A percentile compares a stretch with the other conserved stretches of the same genome.
Evolutionary conservation across 1,140 invertebrate species (phyloP).

Genomic region (Zaprionus capensis): DNA sequence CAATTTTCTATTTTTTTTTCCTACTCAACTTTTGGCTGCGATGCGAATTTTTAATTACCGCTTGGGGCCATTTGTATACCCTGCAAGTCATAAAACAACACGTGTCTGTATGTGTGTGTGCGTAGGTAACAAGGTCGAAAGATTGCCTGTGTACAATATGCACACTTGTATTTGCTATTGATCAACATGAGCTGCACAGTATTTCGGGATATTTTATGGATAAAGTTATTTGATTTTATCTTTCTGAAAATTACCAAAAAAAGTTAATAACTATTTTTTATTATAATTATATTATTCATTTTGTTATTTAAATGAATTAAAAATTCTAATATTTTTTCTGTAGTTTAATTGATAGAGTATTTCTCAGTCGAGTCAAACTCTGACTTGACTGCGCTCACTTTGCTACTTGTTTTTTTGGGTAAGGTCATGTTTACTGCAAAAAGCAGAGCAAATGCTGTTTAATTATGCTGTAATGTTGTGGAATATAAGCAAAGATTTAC

Average conservation of each 20-base stretch:
- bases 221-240: neutral
- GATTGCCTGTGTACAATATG: neutral
- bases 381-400: neutral
- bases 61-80: constrained; percentile 31
- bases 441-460: constrained; percentile 43
- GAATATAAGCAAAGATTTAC: constrained; percentile 41
- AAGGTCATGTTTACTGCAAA: constrained; percentile 43
- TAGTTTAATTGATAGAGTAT: constrained; percentile 10
- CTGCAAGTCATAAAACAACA: constrained; percentile 6
- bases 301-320: too few species aligned
- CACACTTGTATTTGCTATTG: neutral
- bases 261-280: neutral
- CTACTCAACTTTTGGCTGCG: constrained; percentile 50
- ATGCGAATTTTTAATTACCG: constrained; percentile 63
- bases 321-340: neutral
- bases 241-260: neutral
- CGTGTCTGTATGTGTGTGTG: neutral
- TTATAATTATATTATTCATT: too few species aligned
- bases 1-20: constrained; percentile 36
- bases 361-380: neutral
- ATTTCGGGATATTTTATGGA: neutral
- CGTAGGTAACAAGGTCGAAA: neutral
- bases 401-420: constrained; percentile 6
- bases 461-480: constrained; percentile 53
- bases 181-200: neutral